Conservation (phyloP, 1,140 invertebrate species). For the Adoxophyes honmai region DNA sequence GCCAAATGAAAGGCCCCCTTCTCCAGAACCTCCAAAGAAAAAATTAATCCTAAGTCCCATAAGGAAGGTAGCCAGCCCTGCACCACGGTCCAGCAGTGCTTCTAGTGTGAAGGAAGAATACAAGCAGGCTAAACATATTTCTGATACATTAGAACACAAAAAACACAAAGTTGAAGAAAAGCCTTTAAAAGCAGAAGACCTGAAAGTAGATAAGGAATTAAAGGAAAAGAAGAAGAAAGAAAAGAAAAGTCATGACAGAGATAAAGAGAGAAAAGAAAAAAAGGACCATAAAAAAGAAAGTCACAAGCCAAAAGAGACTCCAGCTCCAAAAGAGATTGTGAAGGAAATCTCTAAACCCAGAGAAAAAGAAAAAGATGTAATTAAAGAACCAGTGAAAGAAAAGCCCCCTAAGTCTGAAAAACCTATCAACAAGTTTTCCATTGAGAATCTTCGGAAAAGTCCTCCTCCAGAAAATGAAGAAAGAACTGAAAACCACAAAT, state of each 20-base stretch:
- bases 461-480: conserved; percentile 56
- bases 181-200: conserved; percentile 55
- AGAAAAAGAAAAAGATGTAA: conserved; percentile 65
- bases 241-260: conserved; percentile 73
- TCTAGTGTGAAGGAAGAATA: conserved; percentile 73
- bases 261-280: conserved; percentile 75
- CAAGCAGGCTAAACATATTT: conserved; percentile 51
- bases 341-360: conserved; percentile 63
- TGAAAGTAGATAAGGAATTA: conserved; percentile 57
- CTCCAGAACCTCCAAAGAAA: conserved; percentile 78
- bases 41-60: conserved; percentile 76
- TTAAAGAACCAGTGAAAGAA: conserved; percentile 68
- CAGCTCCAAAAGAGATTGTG: conserved; percentile 67
- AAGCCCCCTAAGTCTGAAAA: conserved; percentile 64
- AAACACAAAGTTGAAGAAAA: conserved; percentile 68
- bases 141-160: conserved; percentile 69
- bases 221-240: conserved; percentile 77
- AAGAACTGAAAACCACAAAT: conserved; percentile 60
- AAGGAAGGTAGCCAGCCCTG: conserved; percentile 62
- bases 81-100: conserved; percentile 61
- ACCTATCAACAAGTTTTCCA: conserved; percentile 63
- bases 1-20: conserved; percentile 62
- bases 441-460: conserved; percentile 70
- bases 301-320: conserved; percentile 70
- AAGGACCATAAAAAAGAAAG: conserved; percentile 77